Conservation (phyloP, 2,113 vertebrate genomes). For the Mionectes macconnelli region DNA sequence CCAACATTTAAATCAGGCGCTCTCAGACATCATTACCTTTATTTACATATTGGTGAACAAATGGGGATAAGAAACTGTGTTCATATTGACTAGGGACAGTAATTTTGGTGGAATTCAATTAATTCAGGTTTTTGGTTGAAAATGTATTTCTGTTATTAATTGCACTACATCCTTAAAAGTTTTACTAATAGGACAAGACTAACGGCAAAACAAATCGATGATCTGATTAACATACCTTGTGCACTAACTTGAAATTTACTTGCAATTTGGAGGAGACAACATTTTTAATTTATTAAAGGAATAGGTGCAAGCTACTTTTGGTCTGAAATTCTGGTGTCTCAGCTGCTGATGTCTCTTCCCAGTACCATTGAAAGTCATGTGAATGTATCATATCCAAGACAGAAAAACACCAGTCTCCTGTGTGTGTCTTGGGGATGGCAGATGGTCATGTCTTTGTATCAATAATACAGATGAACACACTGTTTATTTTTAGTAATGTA, state of each 20-base stretch:
- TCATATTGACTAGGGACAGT: background rate
- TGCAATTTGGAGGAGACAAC: background rate
- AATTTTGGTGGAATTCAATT: background rate
- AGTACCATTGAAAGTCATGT: background rate
- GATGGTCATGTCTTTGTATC: constrained; percentile 20
- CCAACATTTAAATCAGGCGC: background rate
- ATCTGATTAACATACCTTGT: background rate
- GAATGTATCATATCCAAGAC: background rate
- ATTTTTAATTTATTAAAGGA: background rate
- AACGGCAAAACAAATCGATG: background rate
- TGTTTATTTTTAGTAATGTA: constrained; percentile 1
- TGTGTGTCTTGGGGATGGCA: constrained; percentile 1
- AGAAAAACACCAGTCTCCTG: background rate
- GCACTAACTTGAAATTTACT: background rate
- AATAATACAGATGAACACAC: background rate
- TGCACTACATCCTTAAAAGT: background rate
- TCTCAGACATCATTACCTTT: background rate
- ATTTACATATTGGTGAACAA: background rate
- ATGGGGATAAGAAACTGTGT: background rate
- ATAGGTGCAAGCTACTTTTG: background rate
- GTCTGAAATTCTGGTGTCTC: background rate
- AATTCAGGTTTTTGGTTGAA: background rate
- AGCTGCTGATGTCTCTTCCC: background rate
- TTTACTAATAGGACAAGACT: background rate
- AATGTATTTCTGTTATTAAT: background rate